A percentile compares a stretch with the other conserved stretches of the same genome.
phyloP scores from a whole-genome alignment of 2,797 vertebrate genomes.

The Allobates femoralis region DNA sequence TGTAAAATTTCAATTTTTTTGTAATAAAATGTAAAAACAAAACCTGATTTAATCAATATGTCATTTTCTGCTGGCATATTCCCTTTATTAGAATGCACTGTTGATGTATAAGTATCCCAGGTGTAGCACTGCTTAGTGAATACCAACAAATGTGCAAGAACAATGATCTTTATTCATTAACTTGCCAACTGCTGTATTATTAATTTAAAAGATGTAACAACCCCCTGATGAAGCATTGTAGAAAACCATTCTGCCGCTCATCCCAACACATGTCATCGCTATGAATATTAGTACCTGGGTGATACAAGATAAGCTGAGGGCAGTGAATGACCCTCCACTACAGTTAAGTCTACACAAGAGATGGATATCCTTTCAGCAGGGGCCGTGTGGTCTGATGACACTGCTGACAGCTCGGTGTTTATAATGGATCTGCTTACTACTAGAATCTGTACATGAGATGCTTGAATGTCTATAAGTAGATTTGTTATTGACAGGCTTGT shows the following conservation, averaged over 20 bases:
- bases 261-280: slow-evolving; percentile 13
- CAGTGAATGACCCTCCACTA: not conserved
- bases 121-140: not conserved
- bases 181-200: not conserved
- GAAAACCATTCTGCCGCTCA: slow-evolving; percentile 12
- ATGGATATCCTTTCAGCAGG: slow-evolving; percentile 20
- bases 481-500: not conserved
- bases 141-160: not conserved
- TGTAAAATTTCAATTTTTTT: too few species aligned
- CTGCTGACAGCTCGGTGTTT: slow-evolving; percentile 31
- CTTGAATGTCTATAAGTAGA: not conserved
- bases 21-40: too few species aligned
- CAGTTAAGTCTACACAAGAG: not conserved
- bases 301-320: not conserved
- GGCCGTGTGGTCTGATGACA: slow-evolving; percentile 1
- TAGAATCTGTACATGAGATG: slow-evolving; percentile 15
- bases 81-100: not conserved
- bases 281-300: not conserved
- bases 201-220: not conserved
- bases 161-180: not conserved
- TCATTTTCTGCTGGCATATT: too few species aligned
- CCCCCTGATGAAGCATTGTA: not conserved
- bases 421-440: slow-evolving; percentile 8
- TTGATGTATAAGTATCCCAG: not conserved
- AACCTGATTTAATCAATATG: too few species aligned